Conservation (phyloP, 2,888 invertebrate species). For the Tuta absoluta region DNA sequence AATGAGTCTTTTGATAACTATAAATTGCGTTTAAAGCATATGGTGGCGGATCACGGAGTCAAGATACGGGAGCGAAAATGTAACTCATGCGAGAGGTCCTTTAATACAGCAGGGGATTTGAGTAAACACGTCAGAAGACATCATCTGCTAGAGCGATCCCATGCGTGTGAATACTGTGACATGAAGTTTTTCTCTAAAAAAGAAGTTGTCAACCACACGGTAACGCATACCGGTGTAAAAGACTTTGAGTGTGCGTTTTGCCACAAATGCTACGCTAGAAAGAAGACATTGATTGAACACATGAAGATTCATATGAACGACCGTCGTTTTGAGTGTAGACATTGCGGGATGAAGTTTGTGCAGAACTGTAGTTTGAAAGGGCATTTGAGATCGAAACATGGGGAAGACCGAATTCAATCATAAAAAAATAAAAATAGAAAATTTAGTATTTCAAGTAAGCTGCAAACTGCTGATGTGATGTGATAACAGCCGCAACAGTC, state of each 20-base stretch:
- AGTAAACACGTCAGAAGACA: constrained; percentile 73
- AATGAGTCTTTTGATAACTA: constrained; percentile 23
- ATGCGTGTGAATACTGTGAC: background rate
- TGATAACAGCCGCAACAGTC: no score
- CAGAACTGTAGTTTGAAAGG: constrained; percentile 80
- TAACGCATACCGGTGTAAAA: constrained; percentile 76
- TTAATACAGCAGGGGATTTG: constrained; percentile 46
- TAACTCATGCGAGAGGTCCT: background rate
- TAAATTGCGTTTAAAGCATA: background rate
- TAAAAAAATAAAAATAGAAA: no score
- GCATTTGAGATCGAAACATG: constrained; percentile 78
- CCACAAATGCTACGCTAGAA: constrained; percentile 81
- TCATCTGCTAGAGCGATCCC: constrained; percentile 42
- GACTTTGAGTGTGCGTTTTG: constrained; percentile 83
- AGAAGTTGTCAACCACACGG: constrained; percentile 53
- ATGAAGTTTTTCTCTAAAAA: constrained; percentile 33
- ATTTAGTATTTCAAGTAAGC: no score
- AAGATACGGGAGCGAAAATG: background rate
- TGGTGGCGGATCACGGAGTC: background rate
- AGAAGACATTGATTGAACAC: constrained; percentile 77
- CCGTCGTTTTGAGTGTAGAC: constrained; percentile 70
- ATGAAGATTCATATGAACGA: constrained; percentile 76
- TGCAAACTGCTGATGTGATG: no score
- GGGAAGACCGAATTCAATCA: no score
- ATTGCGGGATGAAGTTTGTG: constrained; percentile 80